phyloP scores from a whole-genome alignment of 53 echinoderm and acorn worm genomes.

The Patiria pectinifera region DNA sequence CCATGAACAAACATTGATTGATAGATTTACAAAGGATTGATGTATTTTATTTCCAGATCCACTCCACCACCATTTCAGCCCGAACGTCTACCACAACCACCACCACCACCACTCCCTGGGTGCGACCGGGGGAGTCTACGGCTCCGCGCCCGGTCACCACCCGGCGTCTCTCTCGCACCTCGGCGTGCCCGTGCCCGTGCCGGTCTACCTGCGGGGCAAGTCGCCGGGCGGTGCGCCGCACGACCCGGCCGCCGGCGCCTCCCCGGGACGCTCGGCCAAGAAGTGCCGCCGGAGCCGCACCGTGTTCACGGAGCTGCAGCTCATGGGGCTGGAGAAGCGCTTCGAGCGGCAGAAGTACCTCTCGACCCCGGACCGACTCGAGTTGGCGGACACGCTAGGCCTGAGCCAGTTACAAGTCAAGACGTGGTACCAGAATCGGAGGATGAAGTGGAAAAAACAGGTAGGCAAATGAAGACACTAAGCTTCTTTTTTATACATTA shows the following conservation, averaged over 20 bases:
- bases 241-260: slow-evolving; percentile 74
- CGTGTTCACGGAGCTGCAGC: slow-evolving; percentile 96
- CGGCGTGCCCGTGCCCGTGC: slow-evolving; percentile 92
- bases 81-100: slow-evolving; percentile 30
- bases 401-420: slow-evolving; percentile 94
- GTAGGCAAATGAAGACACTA: slow-evolving; percentile 34
- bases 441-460: slow-evolving; percentile 99
- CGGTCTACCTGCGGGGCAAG: slow-evolving; percentile 93
- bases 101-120: slow-evolving; percentile 24
- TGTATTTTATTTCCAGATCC: slow-evolving; percentile 12
- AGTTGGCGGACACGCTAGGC: slow-evolving; percentile 92
- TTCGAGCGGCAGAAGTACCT: slow-evolving; percentile 99
- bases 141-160: slow-evolving; percentile 20
- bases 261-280: slow-evolving; percentile 85
- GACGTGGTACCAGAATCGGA: slow-evolving; percentile 98
- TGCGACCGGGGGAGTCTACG: slow-evolving; percentile 31
- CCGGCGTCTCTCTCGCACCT: slow-evolving; percentile 11
- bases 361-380: slow-evolving; percentile 92
- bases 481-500: too few relatives aligned
- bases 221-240: slow-evolving; percentile 75
- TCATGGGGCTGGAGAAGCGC: slow-evolving; percentile 95
- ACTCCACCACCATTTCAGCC: slow-evolving; percentile 39
- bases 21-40: background rate
- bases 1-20: background rate
- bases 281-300: slow-evolving; percentile 95